phyloP scores from a whole-genome alignment of 2,888 invertebrate species.

The Eupsilia transversa region DNA sequence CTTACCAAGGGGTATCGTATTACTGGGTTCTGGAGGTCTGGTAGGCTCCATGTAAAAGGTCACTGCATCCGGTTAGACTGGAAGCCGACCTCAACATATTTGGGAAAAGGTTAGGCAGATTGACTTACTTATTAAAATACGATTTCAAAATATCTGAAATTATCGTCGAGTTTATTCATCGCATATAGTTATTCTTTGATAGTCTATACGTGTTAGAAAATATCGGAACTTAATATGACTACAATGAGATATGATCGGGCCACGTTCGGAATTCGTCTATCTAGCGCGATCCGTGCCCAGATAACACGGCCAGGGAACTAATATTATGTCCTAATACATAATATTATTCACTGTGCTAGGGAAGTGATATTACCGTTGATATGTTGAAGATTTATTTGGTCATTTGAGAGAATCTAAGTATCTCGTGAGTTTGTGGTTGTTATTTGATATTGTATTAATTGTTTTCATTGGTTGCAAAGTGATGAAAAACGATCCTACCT shows the following conservation, averaged over 20 bases:
- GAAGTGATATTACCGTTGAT: slow-evolving; percentile 23
- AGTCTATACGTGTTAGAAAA: slow-evolving; percentile 4
- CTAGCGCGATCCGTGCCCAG: slow-evolving; percentile 27
- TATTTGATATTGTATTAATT: not conserved
- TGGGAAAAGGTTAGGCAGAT: no score
- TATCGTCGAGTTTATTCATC: not conserved
- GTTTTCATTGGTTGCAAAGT: not conserved
- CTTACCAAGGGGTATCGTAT: no score
- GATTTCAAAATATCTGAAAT: not conserved
- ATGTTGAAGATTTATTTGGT: slow-evolving; percentile 7
- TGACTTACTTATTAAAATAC: not conserved
- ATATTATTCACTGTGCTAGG: slow-evolving; percentile 42
- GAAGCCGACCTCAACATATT: no score
- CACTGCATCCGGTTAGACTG: no score
- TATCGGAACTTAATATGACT: not conserved
- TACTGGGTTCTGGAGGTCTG: no score
- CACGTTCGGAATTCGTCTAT: slow-evolving; percentile 35
- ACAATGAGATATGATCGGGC: not conserved
- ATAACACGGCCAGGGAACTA: slow-evolving; percentile 24
- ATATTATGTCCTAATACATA: slow-evolving; percentile 43
- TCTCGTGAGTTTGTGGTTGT: no score
- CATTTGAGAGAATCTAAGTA: not conserved
- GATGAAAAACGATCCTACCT: not conserved
- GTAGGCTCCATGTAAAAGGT: no score
- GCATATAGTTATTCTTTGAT: not conserved